phyloP scores from a whole-genome alignment of 1,140 invertebrate species.

The Periplaneta americana region DNA sequence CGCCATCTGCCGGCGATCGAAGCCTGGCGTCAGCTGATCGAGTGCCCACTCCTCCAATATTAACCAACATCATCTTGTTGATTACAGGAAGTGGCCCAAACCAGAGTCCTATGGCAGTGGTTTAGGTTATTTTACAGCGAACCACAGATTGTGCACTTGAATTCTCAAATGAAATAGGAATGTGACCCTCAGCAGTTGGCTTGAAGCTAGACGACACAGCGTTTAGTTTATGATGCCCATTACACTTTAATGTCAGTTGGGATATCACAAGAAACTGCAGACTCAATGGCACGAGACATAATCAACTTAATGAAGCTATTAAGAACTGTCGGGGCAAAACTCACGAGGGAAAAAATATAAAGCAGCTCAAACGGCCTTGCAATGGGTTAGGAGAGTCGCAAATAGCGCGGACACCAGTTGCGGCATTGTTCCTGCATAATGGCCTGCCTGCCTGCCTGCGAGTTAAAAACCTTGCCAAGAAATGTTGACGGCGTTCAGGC shows the following conservation, averaged over 20 bases:
- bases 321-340: background rate
- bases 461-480: too few relatives aligned
- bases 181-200: background rate
- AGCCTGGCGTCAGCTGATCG: too few relatives aligned
- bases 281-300: constrained; percentile 6
- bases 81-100: too few relatives aligned
- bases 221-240: background rate
- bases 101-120: too few relatives aligned
- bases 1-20: too few relatives aligned
- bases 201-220: background rate
- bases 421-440: too few relatives aligned
- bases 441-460: too few relatives aligned
- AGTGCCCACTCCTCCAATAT: too few relatives aligned
- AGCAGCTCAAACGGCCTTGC: background rate
- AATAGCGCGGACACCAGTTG: background rate
- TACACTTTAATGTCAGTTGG: constrained; percentile 5
- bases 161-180: background rate
- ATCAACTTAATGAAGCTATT: constrained; percentile 6
- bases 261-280: background rate
- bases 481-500: too few relatives aligned
- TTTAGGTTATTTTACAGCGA: background rate
- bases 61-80: too few relatives aligned
- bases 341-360: background rate
- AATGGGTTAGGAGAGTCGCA: too few relatives aligned
- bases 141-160: background rate